These are phyloP conservation scores for Thyatira batis DNA, from an alignment of 2,888 invertebrate genomes.

Conservation along the genomic window DNA sequence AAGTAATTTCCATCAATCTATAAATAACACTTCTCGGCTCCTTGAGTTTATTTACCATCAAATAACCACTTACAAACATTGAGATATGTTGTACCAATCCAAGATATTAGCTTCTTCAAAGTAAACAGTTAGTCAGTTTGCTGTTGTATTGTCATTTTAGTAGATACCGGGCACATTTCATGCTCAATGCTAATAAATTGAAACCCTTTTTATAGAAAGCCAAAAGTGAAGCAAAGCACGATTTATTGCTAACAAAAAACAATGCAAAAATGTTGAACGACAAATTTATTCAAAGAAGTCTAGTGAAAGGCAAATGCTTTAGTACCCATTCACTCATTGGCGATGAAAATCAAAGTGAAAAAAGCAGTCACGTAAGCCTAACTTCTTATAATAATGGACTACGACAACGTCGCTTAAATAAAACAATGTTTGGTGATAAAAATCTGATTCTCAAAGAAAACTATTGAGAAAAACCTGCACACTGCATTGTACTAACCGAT, in stretches of 20 bases:
- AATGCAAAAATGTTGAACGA: too few species aligned
- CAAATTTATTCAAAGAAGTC: not conserved
- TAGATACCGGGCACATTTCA: too few species aligned
- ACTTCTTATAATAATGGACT: not conserved
- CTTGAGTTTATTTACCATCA: not conserved
- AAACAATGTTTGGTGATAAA: not conserved
- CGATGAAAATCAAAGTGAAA: too few species aligned
- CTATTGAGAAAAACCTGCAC: not conserved
- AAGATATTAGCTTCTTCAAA: not conserved
- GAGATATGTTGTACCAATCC: not conserved
- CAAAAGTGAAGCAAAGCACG: too few species aligned
- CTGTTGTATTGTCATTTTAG: too few species aligned
- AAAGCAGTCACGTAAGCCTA: not conserved
- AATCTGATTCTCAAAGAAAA: not conserved
- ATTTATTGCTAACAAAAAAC: too few species aligned
- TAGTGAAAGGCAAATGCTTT: not conserved
- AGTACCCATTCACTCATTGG: too few species aligned
- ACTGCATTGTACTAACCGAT: not conserved
- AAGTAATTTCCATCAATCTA: conserved; percentile 26
- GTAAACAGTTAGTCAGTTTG: too few species aligned
- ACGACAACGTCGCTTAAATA: not conserved
- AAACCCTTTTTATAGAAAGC: too few species aligned
- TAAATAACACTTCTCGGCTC: conserved; percentile 17
- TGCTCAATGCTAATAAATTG: too few species aligned
- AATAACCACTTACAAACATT: not conserved